These are phyloP conservation scores for Chionomys nivalis DNA, from an alignment of 2,113 vertebrate species.

Conservation along the genomic window DNA sequence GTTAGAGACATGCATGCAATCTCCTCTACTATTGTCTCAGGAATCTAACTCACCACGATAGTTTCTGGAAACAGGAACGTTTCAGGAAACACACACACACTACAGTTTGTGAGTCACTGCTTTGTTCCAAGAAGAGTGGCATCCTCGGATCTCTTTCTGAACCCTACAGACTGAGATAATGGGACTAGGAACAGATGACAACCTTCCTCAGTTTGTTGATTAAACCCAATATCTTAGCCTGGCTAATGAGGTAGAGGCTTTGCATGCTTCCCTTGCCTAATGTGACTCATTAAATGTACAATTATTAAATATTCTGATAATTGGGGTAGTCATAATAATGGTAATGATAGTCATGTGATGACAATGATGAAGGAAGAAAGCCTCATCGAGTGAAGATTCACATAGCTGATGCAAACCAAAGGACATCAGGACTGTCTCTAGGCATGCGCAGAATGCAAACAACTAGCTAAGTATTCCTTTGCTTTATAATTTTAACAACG, in stretches of 20 bases:
- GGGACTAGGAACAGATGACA: not conserved
- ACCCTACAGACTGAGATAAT: not conserved
- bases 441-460: not conserved
- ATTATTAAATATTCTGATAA: slow-evolving; percentile 71
- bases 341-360: slow-evolving; percentile 22
- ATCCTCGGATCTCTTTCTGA: not conserved
- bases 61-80: not conserved
- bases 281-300: slow-evolving; percentile 34
- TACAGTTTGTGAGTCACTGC: not conserved
- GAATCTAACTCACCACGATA: slow-evolving; percentile 3
- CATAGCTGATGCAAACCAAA: slow-evolving; percentile 6
- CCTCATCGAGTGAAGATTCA: not conserved
- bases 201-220: slow-evolving; percentile 38
- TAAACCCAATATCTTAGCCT: slow-evolving; percentile 56
- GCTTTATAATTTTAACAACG: not conserved
- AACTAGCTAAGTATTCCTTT: not conserved
- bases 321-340: slow-evolving; percentile 56
- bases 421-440: not conserved
- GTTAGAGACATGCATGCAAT: not conserved
- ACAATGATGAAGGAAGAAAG: not conserved
- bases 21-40: not conserved
- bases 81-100: not conserved
- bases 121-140: not conserved
- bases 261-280: slow-evolving; percentile 49
- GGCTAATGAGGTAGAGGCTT: slow-evolving; percentile 63